A percentile compares a stretch with the other conserved stretches of the same genome.
Conservation (phyloP, 2,888 invertebrate species). For the Lamproptera curius region DNA sequence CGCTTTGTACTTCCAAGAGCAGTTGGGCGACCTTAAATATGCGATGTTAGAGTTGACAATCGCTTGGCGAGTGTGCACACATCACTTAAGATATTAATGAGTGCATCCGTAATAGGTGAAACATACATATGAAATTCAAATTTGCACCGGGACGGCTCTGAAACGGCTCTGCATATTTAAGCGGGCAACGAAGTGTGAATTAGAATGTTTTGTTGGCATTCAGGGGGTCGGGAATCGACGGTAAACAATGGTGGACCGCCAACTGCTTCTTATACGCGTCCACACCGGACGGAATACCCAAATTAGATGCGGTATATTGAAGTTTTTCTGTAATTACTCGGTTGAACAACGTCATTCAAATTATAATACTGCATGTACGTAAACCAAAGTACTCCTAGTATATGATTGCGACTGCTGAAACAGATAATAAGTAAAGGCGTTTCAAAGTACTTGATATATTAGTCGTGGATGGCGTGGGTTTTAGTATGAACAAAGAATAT, state of each 20-base stretch:
- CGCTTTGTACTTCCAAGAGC: slow-evolving; percentile 42
- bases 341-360: no score
- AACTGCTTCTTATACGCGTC: slow-evolving; percentile 26
- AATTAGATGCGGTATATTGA: no score
- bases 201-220: slow-evolving; percentile 77
- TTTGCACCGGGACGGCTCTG: slow-evolving; percentile 64
- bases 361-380: no score
- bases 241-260: slow-evolving; percentile 55
- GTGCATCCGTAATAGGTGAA: slow-evolving; percentile 77
- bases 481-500: no score
- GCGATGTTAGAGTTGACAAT: slow-evolving; percentile 45
- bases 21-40: slow-evolving; percentile 28
- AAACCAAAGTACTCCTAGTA: no score
- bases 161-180: slow-evolving; percentile 75
- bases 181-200: slow-evolving; percentile 76
- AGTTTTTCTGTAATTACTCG: no score
- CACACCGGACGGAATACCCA: no score
- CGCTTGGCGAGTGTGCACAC: slow-evolving; percentile 50
- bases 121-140: slow-evolving; percentile 78
- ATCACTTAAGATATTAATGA: slow-evolving; percentile 78
- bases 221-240: slow-evolving; percentile 58
- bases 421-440: no score
- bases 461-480: no score
- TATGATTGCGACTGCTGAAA: no score
- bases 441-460: no score